Base-by-base conservation (phyloP, 2,888 invertebrate genomes). In the Melolontha melolontha region DNA sequence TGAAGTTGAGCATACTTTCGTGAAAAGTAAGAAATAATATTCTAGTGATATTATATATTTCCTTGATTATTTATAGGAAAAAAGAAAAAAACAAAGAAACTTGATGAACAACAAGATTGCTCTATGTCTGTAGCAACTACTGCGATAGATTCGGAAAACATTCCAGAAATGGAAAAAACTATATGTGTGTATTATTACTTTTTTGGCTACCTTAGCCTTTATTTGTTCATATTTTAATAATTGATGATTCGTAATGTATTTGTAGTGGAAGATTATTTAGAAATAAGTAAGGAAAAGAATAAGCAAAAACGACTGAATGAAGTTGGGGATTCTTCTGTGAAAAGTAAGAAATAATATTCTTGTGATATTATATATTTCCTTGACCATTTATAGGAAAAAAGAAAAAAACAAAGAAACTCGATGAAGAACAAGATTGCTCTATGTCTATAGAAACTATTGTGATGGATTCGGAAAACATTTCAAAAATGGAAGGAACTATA, bases 371-470 rank as follows among this genome's bases (percentile, higher is more conserved):
- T 8, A 40, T 40, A 12, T 17, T 40, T 4, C 12, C 34, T 64
- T 1, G 41, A 49, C 22, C 29, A 68, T 69, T 73, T 74, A 54
- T 62, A 74, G 78, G 77, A 72, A 78, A 74, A 71, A 71, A 69
- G 73, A 80, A 75, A 73, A 80, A 78, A 70, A 77, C n/a, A 72
- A 41, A 74, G 71, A 65, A n/a, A n/a, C 71, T 76, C 70, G 69
- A 70, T 64, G 75, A 74, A 59, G 69, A 66, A n/a, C n/a, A n/a
- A 59, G 63, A 67, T 47, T 51, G 66, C 0, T 34, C 47, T 57
- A 59, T 59, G 47, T 34, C 47, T 57, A 59, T 62, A 47, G 67
- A 73, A 11, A 74, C 73, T 64, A 69, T 71, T 52, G 69, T 44
- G 16, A 7, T 11, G n/a, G n/a, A 50, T 6, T 34, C 74, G 2